Evolutionary conservation across 2,888 invertebrate genomes (phyloP).

Genomic region (Machimus atricapillus): DNA sequence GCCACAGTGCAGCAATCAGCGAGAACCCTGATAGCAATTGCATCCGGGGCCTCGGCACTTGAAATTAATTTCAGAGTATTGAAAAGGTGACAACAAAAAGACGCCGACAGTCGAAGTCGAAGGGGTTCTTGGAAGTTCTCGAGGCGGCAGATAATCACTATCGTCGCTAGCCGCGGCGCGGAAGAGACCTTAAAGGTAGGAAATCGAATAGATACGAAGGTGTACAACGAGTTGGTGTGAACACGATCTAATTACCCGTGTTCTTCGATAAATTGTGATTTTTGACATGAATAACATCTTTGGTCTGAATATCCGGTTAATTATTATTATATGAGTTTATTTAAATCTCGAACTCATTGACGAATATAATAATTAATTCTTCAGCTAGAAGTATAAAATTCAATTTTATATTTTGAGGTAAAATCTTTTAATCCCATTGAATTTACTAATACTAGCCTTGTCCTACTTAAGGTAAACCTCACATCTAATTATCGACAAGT

Average conservation of each 20-base stretch:
- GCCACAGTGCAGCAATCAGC: background rate
- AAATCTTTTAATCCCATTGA: too few species aligned
- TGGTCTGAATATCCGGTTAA: background rate
- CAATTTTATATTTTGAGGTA: too few species aligned
- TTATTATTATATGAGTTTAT: too few species aligned
- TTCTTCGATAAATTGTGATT: constrained; percentile 29
- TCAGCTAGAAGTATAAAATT: too few species aligned
- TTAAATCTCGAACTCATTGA: too few species aligned
- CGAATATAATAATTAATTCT: too few species aligned
- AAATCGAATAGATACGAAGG: constrained; percentile 54
- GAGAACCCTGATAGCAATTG: constrained; percentile 4
- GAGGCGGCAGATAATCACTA: background rate
- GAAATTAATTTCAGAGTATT: constrained; percentile 29
- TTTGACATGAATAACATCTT: background rate
- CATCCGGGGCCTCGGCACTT: constrained; percentile 20
- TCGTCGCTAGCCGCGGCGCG: background rate
- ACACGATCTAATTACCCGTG: constrained; percentile 60
- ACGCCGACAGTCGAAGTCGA: constrained; percentile 12
- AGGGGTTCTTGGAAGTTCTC: constrained; percentile 8
- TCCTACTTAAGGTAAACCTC: too few species aligned
- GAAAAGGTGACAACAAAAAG: constrained; percentile 25
- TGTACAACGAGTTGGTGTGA: constrained; percentile 53
- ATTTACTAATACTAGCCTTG: too few species aligned
- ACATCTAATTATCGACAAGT: too few species aligned
- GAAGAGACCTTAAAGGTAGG: background rate